Evolutionary conservation across 2,113 vertebrate genomes (phyloP), one percentile per base, ranked within the genome.

Genomic region (Cyrtonyx montezumae): DNA sequence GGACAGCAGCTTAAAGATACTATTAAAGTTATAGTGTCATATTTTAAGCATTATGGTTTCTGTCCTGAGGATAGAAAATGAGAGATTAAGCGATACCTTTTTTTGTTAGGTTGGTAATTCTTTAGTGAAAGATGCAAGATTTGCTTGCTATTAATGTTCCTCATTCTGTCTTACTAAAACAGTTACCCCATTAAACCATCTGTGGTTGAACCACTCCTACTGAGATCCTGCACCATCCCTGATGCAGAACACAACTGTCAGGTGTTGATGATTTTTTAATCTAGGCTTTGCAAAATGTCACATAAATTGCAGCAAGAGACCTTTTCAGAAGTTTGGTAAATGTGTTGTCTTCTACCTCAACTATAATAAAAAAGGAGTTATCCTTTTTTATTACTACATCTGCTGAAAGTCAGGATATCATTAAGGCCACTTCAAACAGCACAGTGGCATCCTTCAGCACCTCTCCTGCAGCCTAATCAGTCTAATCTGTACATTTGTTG

Each of bases 381-480:
- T 23, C 23, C 20, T 46, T 83, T 67, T 51, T 51, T 48, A 55
- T 36, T n/a, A 28, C 25, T 51, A 46, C 34, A 36, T 13, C 48
- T 45, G 43, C 34, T 48, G 34, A 69, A 75, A 79, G 34, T 30
- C 2, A 10, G 48, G 43, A 9, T 74, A 69, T 59, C 34, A 58
- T 28, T 43, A 74, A 66, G 49, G 67, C 59, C 37, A 75, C 55
- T 26, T 48, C 42, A 74, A 51, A 77, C 36, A 58, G 34, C 16
- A 36, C 66, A 74, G 8, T 6, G 20, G 37, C 81, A 69, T 46
- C 37, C 56, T 85, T 53, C 62, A 53, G 56, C 34, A 74, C 30
- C 23, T 49, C 63, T 65, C 40, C 56, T 32, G 13, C 0, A 0
- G 40, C 43, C 67, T 83, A 12, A 59, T 69, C 0, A 0, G 40